Conservation (phyloP, 2,888 invertebrate species). For the Hypercompe scribonia region DNA sequence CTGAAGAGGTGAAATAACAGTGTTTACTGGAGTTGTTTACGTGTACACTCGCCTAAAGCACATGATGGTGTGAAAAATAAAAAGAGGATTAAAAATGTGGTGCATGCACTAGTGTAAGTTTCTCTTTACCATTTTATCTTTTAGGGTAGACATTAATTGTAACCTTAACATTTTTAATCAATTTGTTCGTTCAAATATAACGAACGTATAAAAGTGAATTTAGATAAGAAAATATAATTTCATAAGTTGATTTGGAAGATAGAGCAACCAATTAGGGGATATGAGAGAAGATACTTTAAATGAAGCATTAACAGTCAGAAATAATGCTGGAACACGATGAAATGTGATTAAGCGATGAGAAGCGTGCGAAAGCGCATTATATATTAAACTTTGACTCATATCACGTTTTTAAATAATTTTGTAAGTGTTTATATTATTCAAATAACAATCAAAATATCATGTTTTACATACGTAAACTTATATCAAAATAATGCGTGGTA, state of each 20-base stretch:
- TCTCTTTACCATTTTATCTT: constrained; percentile 9
- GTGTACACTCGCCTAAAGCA: constrained; percentile 51
- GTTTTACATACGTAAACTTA: not conserved
- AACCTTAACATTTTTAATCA: not conserved
- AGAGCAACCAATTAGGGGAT: constrained; percentile 53
- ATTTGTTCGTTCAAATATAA: constrained; percentile 5
- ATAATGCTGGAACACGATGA: constrained; percentile 34
- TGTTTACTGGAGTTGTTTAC: constrained; percentile 30
- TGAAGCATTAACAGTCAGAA: constrained; percentile 38
- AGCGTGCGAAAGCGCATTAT: constrained; percentile 71
- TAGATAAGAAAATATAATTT: constrained; percentile 26
- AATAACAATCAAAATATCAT: not conserved
- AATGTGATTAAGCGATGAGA: constrained; percentile 59
- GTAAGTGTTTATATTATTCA: not conserved
- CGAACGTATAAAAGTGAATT: constrained; percentile 25
- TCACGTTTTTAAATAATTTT: constrained; percentile 7
- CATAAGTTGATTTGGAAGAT: constrained; percentile 51
- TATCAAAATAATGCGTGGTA: constrained; percentile 3
- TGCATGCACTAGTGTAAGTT: constrained; percentile 48
- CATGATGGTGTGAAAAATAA: constrained; percentile 50
- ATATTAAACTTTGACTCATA: constrained; percentile 33
- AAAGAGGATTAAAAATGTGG: constrained; percentile 46
- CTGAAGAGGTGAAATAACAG: constrained; percentile 24
- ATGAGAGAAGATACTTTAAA: constrained; percentile 45
- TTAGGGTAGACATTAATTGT: not conserved